phyloP scores from a whole-genome alignment of 2,797 vertebrate species.

The Enteromius thamalakanensis region DNA sequence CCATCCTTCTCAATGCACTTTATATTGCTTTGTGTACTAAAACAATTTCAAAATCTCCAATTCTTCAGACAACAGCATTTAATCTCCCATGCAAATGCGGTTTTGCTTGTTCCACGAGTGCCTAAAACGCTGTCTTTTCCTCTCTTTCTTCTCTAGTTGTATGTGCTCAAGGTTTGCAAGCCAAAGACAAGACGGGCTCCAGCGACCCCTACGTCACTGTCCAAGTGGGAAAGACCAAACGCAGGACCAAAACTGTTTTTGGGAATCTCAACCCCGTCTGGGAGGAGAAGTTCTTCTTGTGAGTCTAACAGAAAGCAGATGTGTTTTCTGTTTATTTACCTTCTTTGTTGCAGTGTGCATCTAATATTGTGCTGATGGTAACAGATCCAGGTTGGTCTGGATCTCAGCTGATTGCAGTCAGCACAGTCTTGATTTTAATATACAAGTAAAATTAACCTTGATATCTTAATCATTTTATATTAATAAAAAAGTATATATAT shows the following conservation, averaged over 20 bases:
- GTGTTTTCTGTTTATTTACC: neutral
- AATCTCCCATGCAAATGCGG: neutral
- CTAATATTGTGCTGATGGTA: neutral
- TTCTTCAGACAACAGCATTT: neutral
- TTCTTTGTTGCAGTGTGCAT: neutral
- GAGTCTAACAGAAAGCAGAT: slow-evolving; percentile 72
- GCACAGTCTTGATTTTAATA: neutral
- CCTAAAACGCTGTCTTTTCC: neutral
- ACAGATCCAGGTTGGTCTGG: neutral
- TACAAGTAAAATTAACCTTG: neutral
- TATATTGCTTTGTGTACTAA: neutral
- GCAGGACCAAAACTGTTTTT: slow-evolving; percentile 97
- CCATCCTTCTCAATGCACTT: neutral
- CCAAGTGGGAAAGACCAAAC: slow-evolving; percentile 96
- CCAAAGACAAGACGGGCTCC: slow-evolving; percentile 98
- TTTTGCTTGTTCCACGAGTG: neutral
- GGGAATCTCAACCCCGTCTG: slow-evolving; percentile 97
- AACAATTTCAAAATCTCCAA: neutral
- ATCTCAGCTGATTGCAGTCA: neutral
- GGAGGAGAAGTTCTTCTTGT: slow-evolving; percentile 99
- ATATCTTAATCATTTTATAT: neutral
- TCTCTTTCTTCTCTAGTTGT: slow-evolving; percentile 80
- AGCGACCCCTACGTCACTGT: slow-evolving; percentile 98
- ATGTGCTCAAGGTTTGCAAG: slow-evolving; percentile 95
- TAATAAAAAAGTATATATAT: no score